A percentile compares a stretch with the other conserved stretches of the same genome.
phyloP scores from a whole-genome alignment of 1,140 invertebrate species.

The Pseudobourletiella spinata region DNA sequence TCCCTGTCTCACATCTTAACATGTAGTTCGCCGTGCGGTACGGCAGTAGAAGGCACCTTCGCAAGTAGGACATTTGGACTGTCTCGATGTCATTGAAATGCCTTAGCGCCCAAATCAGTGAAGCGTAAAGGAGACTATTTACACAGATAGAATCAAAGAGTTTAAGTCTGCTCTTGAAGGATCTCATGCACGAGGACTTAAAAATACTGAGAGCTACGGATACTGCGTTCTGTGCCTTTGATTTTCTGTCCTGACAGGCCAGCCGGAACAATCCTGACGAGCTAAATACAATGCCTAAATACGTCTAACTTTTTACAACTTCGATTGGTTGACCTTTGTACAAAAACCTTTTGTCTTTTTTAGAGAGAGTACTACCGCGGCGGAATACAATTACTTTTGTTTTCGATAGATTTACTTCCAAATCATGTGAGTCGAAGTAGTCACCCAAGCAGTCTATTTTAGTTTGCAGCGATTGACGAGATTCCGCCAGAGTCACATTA shows the following conservation, averaged over 20 bases:
- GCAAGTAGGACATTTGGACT: too few species aligned
- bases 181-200: too few species aligned
- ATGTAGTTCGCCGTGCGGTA: too few species aligned
- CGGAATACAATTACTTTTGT: slow-evolving; percentile 8
- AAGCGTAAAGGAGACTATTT: too few species aligned
- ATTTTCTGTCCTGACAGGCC: neutral
- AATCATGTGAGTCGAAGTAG: neutral
- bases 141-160: too few species aligned
- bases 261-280: neutral
- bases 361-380: neutral
- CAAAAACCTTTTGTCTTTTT: neutral
- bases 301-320: neutral
- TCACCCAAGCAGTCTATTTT: neutral
- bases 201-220: too few species aligned
- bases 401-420: slow-evolving; percentile 10
- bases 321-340: neutral
- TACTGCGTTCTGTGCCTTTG: neutral
- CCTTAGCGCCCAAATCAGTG: too few species aligned
- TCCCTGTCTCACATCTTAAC: too few species aligned
- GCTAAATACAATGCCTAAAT: too few species aligned
- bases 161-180: too few species aligned
- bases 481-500: neutral
- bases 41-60: too few species aligned
- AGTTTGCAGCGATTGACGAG: neutral
- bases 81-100: too few species aligned